phyloP scores from a whole-genome alignment of 2,113 vertebrate genomes.

The Heterochromis multidens region DNA sequence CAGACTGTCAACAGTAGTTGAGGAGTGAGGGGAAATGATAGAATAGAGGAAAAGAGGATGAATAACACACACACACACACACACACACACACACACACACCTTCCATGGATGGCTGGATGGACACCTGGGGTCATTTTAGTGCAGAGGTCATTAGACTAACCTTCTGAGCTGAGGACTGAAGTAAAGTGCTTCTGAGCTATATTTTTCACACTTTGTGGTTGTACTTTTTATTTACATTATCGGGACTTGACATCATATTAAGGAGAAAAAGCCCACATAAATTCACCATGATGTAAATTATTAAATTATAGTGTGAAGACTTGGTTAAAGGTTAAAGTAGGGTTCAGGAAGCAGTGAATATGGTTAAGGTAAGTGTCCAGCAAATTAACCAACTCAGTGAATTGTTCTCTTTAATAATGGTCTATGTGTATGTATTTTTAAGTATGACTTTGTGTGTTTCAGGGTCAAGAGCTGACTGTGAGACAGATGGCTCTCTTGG shows the following conservation, averaged over 20 bases:
- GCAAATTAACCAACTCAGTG: background rate
- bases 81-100: too few species aligned
- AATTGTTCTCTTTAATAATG: background rate
- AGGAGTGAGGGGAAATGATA: too few species aligned
- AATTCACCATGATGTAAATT: background rate
- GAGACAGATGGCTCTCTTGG: constrained; percentile 90
- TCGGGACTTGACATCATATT: background rate
- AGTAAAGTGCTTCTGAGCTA: background rate
- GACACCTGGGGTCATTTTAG: background rate
- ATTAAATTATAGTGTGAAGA: background rate
- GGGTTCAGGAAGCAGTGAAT: background rate
- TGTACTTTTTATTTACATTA: background rate
- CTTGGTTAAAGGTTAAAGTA: background rate
- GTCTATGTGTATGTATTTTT: background rate
- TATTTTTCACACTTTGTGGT: background rate
- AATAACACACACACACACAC: too few species aligned
- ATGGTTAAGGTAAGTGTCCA: background rate
- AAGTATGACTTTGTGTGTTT: background rate
- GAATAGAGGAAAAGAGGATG: too few species aligned
- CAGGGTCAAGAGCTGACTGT: constrained; percentile 94
- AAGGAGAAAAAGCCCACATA: background rate
- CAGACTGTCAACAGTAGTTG: too few species aligned
- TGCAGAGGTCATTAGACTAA: background rate
- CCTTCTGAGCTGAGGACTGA: background rate
- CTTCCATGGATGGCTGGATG: too few species aligned